A percentile compares a stretch with the other conserved stretches of the same genome.
Conservation (phyloP, 2,888 invertebrate species). For the Griposia aprilina region DNA sequence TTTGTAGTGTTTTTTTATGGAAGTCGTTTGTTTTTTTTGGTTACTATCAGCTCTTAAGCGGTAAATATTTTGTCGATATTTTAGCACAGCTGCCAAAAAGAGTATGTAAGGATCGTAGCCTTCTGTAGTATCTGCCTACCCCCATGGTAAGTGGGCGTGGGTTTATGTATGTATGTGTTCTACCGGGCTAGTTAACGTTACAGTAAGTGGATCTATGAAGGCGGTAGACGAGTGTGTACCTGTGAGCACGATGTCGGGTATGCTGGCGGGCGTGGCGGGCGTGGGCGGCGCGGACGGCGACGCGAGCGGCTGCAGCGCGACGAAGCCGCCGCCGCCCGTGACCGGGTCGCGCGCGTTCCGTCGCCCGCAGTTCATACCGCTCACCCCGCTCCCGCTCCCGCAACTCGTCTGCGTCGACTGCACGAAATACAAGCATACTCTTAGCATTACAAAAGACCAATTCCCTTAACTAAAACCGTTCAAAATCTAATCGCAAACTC, state of each 20-base stretch:
- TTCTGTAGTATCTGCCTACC: no score
- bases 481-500: neutral
- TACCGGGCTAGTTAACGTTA: no score
- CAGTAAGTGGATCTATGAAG: neutral
- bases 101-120: no score
- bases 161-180: no score
- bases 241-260: slow-evolving; percentile 95
- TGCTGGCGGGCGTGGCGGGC: slow-evolving; percentile 94
- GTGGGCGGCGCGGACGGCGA: slow-evolving; percentile 80
- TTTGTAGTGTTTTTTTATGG: no score
- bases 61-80: no score
- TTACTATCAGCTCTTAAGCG: no score
- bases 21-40: no score
- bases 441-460: neutral
- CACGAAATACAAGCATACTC: neutral
- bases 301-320: slow-evolving; percentile 88
- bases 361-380: slow-evolving; percentile 67
- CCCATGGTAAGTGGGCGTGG: no score
- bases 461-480: neutral
- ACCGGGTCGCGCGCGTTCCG: slow-evolving; percentile 82
- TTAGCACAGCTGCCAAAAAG: no score
- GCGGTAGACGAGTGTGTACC: slow-evolving; percentile 84
- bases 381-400: slow-evolving; percentile 65
- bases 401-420: slow-evolving; percentile 68
- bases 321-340: slow-evolving; percentile 90